phyloP scores from a whole-genome alignment of 1,140 invertebrate genomes.

The Atta cephalotes region DNA sequence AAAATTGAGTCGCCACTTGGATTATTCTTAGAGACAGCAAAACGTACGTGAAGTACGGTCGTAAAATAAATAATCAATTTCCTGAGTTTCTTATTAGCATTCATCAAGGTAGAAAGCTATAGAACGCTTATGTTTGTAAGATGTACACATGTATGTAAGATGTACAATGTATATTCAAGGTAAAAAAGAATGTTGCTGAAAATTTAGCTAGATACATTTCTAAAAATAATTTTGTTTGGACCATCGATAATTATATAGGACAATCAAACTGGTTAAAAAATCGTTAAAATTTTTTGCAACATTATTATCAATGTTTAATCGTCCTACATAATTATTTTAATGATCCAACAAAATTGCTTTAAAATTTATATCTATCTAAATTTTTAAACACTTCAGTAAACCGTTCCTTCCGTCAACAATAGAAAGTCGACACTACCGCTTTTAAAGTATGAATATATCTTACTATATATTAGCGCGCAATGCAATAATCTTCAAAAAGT shows the following conservation, averaged over 20 bases:
- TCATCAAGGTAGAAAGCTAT: not conserved
- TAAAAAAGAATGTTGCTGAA: not conserved
- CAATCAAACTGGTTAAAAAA: too few relatives aligned
- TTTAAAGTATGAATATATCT: not conserved
- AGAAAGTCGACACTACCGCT: not conserved
- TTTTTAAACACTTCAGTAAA: too few relatives aligned
- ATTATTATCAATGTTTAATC: too few relatives aligned
- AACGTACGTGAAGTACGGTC: not conserved
- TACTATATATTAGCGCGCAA: not conserved
- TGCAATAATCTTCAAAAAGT: not conserved
- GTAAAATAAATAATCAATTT: conserved; percentile 55
- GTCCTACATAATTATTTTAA: too few relatives aligned
- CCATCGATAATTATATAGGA: too few relatives aligned
- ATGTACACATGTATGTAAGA: not conserved
- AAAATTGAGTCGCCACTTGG: conserved; percentile 51
- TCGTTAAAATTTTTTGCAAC: too few relatives aligned
- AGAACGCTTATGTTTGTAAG: not conserved
- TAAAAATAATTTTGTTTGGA: too few relatives aligned
- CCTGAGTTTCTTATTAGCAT: conserved; percentile 20
- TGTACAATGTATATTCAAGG: not conserved
- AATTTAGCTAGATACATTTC: too few relatives aligned
- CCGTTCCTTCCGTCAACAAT: not conserved
- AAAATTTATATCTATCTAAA: too few relatives aligned
- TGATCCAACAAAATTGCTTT: too few relatives aligned
- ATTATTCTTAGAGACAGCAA: conserved; percentile 36